Evolutionary conservation across 2,113 vertebrate genomes (phyloP).

Genomic region (Myrmecophaga tridactyla): DNA sequence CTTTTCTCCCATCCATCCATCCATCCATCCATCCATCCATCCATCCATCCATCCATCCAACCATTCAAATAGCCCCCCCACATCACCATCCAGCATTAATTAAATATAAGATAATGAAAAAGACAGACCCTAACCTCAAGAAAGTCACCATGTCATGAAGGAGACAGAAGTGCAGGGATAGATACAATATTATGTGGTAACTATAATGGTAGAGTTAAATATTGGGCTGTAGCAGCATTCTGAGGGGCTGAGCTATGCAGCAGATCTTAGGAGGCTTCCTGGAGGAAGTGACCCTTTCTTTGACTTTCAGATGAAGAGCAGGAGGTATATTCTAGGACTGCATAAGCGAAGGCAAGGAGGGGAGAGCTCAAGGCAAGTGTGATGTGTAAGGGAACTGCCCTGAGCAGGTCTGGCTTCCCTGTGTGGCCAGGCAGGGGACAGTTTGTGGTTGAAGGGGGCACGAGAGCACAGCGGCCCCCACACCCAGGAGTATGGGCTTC

Average conservation of each 20-base stretch:
- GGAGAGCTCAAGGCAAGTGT: not conserved
- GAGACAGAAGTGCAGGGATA: not conserved
- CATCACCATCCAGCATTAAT: not conserved
- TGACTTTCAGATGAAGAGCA: not conserved
- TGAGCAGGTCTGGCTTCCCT: not conserved
- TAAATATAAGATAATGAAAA: not conserved
- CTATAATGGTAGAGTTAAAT: not conserved
- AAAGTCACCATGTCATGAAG: not conserved
- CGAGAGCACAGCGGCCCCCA: not conserved
- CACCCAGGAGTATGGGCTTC: not conserved
- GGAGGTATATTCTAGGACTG: not conserved
- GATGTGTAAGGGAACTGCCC: not conserved
- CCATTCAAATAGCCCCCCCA: not conserved
- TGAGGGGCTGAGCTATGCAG: not conserved
- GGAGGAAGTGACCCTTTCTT: not conserved
- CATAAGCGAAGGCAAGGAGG: not conserved
- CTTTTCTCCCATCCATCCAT: not conserved
- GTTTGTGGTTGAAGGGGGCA: not conserved
- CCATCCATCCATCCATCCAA: not conserved
- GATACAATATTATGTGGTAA: fast-evolving
- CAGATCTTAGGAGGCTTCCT: not conserved
- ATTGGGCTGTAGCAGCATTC: not conserved
- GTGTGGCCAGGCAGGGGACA: not conserved
- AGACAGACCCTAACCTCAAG: not conserved
- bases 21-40: no score